Evolutionary conservation across 2,113 vertebrate genomes (phyloP).

Genomic region (Micronycteris hirsuta): DNA sequence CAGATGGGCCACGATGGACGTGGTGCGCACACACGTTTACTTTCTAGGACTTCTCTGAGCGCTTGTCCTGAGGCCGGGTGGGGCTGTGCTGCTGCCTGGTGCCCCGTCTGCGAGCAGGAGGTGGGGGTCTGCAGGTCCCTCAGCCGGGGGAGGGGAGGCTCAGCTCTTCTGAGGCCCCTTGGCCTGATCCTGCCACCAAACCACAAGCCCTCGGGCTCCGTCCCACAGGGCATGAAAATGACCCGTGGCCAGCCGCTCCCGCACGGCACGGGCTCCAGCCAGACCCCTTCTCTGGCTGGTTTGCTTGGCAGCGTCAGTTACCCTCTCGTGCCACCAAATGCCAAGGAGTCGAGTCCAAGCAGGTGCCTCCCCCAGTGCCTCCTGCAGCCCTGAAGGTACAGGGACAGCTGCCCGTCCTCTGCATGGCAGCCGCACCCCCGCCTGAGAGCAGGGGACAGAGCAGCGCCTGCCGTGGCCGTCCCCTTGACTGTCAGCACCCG

Average conservation of each 20-base stretch:
- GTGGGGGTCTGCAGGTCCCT: background rate
- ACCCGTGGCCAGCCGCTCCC: background rate
- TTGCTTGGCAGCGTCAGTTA: background rate
- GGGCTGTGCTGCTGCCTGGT: background rate
- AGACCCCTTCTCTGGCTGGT: background rate
- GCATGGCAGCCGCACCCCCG: background rate
- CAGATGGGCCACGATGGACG: background rate
- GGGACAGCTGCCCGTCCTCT: background rate
- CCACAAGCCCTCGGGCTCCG: rapidly evolving
- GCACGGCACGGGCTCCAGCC: background rate
- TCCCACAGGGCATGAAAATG: background rate
- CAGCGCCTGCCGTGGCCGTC: background rate
- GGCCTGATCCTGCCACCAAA: background rate
- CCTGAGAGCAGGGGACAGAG: background rate
- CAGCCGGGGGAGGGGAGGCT: background rate
- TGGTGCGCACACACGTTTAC: rapidly evolving
- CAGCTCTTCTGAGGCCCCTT: background rate
- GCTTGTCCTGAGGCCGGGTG: background rate
- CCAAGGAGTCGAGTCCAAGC: background rate
- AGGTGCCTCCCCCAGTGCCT: background rate
- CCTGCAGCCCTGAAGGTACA: background rate
- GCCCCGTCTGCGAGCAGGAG: background rate
- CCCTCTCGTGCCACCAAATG: background rate
- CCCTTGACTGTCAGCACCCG: background rate
- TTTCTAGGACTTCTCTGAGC: background rate